A percentile compares a stretch with the other conserved stretches of the same genome.
phyloP scores from a whole-genome alignment of 2,113 vertebrate genomes.

The Lanius ludovicianus region DNA sequence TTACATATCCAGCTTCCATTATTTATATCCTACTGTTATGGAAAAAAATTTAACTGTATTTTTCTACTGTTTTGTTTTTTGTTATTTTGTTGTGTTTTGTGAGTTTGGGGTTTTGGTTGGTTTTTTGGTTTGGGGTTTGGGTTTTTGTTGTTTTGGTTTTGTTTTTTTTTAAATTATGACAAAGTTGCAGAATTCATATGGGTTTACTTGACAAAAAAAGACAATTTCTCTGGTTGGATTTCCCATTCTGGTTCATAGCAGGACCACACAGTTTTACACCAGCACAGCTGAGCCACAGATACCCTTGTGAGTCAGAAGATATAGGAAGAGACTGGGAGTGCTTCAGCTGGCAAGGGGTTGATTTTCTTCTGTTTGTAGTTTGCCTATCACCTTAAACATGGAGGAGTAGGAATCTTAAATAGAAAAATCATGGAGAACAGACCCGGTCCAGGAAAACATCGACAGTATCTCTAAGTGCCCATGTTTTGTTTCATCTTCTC shows the following conservation, averaged over 20 bases:
- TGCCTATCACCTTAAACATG: not conserved
- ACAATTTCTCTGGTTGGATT: not conserved
- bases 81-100: not conserved
- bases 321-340: not conserved
- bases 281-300: not conserved
- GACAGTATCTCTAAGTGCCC: rapidly evolving
- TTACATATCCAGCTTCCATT: not conserved
- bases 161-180: not conserved
- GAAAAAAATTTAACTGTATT: not conserved
- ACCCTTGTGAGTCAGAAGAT: not conserved
- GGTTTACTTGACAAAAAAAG: not conserved
- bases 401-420: not conserved
- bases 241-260: not conserved
- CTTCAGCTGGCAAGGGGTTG: not conserved
- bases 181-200: not conserved
- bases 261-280: not conserved
- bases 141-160: not conserved
- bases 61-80: not conserved
- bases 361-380: not conserved
- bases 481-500: not conserved
- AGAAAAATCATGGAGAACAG: not conserved
- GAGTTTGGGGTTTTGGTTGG: not conserved
- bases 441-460: not conserved
- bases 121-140: not conserved
- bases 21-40: not conserved